Evolutionary conservation across 2,888 invertebrate genomes (phyloP).

Genomic region (Coronaproctus castanopsis): DNA sequence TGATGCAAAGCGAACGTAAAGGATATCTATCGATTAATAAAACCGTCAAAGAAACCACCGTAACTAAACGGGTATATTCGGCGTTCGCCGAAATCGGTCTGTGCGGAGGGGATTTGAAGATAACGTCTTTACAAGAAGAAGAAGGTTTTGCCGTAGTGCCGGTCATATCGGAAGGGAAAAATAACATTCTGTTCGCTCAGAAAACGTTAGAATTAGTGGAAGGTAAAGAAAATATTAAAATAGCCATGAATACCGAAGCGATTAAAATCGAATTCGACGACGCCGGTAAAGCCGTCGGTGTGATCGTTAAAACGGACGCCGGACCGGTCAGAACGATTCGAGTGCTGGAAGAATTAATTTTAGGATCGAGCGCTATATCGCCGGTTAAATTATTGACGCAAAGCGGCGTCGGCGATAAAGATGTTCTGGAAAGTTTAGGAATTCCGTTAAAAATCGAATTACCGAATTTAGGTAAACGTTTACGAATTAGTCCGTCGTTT

Average conservation of each 20-base stretch:
- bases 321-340: not conserved
- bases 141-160: slow-evolving; percentile 2
- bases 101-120: not conserved
- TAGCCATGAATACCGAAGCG: slow-evolving; percentile 1
- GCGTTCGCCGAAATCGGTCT: slow-evolving; percentile 5
- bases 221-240: slow-evolving; percentile 2
- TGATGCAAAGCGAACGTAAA: not conserved
- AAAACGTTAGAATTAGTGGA: slow-evolving; percentile 4
- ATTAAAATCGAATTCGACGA: not conserved
- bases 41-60: not conserved
- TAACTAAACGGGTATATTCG: not conserved
- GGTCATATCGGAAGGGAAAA: not conserved
- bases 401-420: slow-evolving; percentile 6
- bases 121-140: not conserved
- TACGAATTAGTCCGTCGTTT: slow-evolving; percentile 1
- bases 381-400: slow-evolving; percentile 2
- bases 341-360: slow-evolving; percentile 4
- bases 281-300: slow-evolving; percentile 5
- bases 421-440: not conserved
- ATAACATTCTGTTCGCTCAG: slow-evolving; percentile 1
- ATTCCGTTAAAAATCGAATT: slow-evolving; percentile 4
- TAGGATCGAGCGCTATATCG: not conserved
- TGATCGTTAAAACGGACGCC: not conserved
- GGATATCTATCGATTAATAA: not conserved
- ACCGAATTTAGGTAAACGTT: slow-evolving; percentile 4